Conservation (phyloP, 2,113 vertebrate species). For the Malaclemys terrapin region DNA sequence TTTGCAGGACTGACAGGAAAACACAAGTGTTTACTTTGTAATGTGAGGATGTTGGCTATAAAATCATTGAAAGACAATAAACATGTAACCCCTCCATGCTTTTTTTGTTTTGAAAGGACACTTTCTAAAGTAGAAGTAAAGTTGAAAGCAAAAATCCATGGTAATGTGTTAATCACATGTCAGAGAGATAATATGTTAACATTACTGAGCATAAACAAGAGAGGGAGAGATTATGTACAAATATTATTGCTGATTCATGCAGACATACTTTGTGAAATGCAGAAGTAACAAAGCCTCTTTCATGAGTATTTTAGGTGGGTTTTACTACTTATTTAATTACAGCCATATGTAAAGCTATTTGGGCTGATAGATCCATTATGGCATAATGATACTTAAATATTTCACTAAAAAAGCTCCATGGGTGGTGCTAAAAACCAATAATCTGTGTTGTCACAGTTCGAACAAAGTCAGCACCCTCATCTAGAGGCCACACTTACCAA, state of each 20-base stretch:
- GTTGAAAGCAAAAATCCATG: neutral
- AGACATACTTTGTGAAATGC: neutral
- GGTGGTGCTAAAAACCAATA: neutral
- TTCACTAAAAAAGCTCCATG: neutral
- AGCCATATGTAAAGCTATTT: neutral
- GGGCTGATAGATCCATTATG: rapidly evolving
- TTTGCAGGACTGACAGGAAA: neutral
- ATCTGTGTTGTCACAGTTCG: neutral
- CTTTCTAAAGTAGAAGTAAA: neutral
- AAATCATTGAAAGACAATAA: neutral
- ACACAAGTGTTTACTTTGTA: conserved; percentile 22
- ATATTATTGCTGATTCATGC: neutral
- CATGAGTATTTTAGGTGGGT: neutral
- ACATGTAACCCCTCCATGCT: neutral
- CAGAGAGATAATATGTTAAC: rapidly evolving
- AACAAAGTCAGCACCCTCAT: neutral
- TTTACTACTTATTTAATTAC: neutral
- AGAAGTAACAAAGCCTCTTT: neutral
- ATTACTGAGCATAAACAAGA: neutral
- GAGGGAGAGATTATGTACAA: neutral
- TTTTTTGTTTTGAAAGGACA: neutral
- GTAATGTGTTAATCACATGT: neutral
- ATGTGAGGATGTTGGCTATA: neutral
- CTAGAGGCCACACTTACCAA: neutral
- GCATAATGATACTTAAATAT: neutral